Evolutionary conservation across 2,113 vertebrate species (phyloP), one percentile per base, ranked within the genome.

Genomic region (Hippocampus zosterae): DNA sequence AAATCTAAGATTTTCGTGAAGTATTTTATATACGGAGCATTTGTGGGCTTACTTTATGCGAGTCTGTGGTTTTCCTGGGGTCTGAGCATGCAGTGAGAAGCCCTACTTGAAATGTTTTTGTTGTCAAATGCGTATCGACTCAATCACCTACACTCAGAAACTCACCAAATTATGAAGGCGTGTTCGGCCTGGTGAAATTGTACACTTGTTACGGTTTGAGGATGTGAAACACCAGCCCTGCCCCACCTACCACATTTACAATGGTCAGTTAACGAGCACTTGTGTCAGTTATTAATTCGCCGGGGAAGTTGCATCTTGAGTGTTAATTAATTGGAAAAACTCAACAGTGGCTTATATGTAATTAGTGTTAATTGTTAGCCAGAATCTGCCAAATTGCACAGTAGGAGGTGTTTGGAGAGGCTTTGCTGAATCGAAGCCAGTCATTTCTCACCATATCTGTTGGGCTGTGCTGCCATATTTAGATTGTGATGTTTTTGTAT

Each of bases 401-500:
- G 25, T 44, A 9, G 11, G 18, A 40, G 27, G 7, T 53, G 9
- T n/a, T 53, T 53, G 52, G 52, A 37, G n/a, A 23, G 5, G 61
- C 21, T 42, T 63, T 63, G 61, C 21, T 57, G 37, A 42, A 23
- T 42, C 2, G 11, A 25, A 42, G 21, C 21, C 40, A 44, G 61
- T 64, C 40, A 64, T 66, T 40, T 62, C 19, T 67, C 48, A 53
- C 9, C 12, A 42, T 44, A 64, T 12, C 40, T 25, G 2, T 29
- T 18, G 18, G 33, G 8, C 52, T 19, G 33, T 5, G 33, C 65
- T 67, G 18, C 70, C 52, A 12, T 11, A n/a, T 55, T 75, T 81
- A 72, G 76, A 80, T 75, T 73, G 78, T 69, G 73, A 71, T 19
- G n/a, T 37, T 23, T 73, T 65, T 65, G 11, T 63, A 70, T 40